phyloP scores from a whole-genome alignment of 1,140 invertebrate species.

The Neuroterus valhalla region DNA sequence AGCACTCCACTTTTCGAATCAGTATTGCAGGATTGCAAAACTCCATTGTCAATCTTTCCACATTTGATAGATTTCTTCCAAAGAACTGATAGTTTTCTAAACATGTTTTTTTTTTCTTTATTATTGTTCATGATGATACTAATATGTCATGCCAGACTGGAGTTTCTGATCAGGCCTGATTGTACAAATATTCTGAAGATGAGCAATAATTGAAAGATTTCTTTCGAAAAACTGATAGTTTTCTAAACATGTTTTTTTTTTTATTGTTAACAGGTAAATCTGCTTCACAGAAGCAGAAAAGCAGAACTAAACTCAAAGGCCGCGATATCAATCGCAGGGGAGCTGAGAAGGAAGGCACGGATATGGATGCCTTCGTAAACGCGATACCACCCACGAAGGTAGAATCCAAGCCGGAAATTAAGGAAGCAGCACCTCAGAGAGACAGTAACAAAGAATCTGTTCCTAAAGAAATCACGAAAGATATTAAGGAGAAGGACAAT shows the following conservation, averaged over 20 bases:
- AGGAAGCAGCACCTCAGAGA: slow-evolving; percentile 45
- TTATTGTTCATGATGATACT: too few species aligned
- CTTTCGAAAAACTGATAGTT: slow-evolving; percentile 6
- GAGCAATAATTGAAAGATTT: too few species aligned
- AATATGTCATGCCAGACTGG: too few species aligned
- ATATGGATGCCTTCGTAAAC: slow-evolving; percentile 75
- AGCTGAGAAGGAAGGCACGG: slow-evolving; percentile 74
- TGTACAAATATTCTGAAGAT: too few species aligned
- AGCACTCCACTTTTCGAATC: too few species aligned
- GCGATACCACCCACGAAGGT: slow-evolving; percentile 50
- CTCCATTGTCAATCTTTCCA: too few species aligned
- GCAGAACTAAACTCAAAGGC: slow-evolving; percentile 67
- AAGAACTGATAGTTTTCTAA: background rate
- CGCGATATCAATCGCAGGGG: slow-evolving; percentile 72
- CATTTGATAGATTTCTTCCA: slow-evolving; percentile 29
- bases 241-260: slow-evolving; percentile 3
- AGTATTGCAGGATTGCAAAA: too few species aligned
- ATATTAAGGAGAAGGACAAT: slow-evolving; percentile 65
- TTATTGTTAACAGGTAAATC: slow-evolving; percentile 62
- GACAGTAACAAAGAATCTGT: slow-evolving; percentile 51
- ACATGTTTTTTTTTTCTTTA: slow-evolving; percentile 17
- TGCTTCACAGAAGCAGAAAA: slow-evolving; percentile 68
- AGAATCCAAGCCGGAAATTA: slow-evolving; percentile 52
- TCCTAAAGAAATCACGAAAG: slow-evolving; percentile 56
- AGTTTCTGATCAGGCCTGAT: too few species aligned